Conservation (phyloP, 2,888 invertebrate genomes). For the Quadroppia sp. region DNA sequence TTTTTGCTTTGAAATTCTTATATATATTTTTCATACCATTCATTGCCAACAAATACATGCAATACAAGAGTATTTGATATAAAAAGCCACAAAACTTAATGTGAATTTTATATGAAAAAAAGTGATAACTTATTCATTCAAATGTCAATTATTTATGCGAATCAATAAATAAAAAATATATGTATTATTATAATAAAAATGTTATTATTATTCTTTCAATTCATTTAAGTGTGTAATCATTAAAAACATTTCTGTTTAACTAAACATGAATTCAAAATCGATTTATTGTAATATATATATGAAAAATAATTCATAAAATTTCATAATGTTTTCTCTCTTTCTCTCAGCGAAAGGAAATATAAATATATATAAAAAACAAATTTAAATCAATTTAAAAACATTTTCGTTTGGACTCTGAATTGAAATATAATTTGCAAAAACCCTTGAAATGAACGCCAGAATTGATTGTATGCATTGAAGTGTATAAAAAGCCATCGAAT, state of each 20-base stretch:
- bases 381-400: background rate
- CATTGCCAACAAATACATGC: conserved; percentile 34
- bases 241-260: too few relatives aligned
- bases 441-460: background rate
- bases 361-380: conserved; percentile 8
- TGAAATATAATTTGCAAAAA: background rate
- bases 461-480: conserved; percentile 14
- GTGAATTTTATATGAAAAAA: too few relatives aligned
- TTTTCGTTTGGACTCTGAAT: background rate
- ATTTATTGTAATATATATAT: too few relatives aligned
- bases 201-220: too few relatives aligned
- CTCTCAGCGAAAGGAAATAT: too few relatives aligned
- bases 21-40: background rate
- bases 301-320: too few relatives aligned
- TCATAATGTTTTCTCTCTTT: background rate
- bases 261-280: background rate
- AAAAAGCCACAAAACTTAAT: too few relatives aligned
- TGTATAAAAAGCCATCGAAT: background rate
- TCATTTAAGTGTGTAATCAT: too few relatives aligned
- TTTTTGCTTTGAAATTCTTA: background rate
- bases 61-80: background rate
- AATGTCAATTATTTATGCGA: too few relatives aligned
- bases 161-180: too few relatives aligned
- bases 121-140: too few relatives aligned
- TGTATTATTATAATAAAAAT: too few relatives aligned